Evolutionary conservation across 2,888 invertebrate genomes (phyloP).

Genomic region (Eristalis intricaria): DNA sequence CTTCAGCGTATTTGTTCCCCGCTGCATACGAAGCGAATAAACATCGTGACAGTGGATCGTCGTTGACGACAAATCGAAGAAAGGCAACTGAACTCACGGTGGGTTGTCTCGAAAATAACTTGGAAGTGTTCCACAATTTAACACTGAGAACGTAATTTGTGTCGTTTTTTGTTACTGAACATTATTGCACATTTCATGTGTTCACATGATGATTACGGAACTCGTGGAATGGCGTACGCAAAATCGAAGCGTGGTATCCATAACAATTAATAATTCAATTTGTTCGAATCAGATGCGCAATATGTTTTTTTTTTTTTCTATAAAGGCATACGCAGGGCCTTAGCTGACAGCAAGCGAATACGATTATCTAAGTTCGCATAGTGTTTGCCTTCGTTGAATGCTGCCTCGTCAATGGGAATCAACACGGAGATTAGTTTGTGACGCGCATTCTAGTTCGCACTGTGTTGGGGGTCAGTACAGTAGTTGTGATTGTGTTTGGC

Average conservation of each 20-base stretch:
- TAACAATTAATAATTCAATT: not conserved
- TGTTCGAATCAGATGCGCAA: slow-evolving; percentile 29
- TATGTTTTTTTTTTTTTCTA: not conserved
- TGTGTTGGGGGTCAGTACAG: slow-evolving; percentile 6
- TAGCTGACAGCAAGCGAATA: not conserved
- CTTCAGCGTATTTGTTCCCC: slow-evolving; percentile 18
- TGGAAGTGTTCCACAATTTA: not conserved
- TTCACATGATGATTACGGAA: slow-evolving; percentile 17
- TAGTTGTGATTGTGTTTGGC: not conserved
- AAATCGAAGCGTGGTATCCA: not conserved
- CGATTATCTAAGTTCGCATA: slow-evolving; percentile 1
- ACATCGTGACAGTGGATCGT: not conserved
- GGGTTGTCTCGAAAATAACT: slow-evolving; percentile 31
- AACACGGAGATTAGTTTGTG: slow-evolving; percentile 8
- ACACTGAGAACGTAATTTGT: not conserved
- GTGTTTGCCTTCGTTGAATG: slow-evolving; percentile 1
- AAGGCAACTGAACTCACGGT: not conserved
- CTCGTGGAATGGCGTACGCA: not conserved
- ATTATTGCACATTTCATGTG: not conserved
- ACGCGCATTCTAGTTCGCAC: slow-evolving; percentile 19
- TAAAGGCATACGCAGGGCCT: slow-evolving; percentile 4
- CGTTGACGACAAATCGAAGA: not conserved
- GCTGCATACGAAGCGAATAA: not conserved
- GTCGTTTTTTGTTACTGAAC: not conserved
- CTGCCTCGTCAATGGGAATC: not conserved